Conservation (phyloP, 2,113 vertebrate genomes). For the Platanista minor region DNA sequence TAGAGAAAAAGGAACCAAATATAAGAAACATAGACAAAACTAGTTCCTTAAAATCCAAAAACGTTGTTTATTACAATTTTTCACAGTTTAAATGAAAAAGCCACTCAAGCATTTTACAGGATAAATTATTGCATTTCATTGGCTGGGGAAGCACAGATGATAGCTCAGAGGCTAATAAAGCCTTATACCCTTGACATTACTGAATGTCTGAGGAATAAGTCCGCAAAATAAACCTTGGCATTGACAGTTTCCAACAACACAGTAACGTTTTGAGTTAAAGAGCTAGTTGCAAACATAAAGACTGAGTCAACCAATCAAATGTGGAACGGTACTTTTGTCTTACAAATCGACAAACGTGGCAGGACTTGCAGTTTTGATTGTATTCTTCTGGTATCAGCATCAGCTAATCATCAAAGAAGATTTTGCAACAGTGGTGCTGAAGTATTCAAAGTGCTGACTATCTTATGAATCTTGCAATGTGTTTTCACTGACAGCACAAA, state of each 20-base stretch:
- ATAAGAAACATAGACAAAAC: not conserved
- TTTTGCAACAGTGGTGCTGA: not conserved
- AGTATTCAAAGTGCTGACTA: not conserved
- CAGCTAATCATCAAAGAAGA: not conserved
- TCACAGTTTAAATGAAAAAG: not conserved
- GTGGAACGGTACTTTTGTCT: not conserved
- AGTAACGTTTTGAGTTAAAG: not conserved
- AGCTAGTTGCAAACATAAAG: not conserved
- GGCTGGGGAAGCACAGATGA: no score
- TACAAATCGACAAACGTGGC: fast-evolving
- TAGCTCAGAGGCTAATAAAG: not conserved
- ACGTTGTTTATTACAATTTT: not conserved
- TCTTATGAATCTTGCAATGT: not conserved
- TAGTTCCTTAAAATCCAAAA: not conserved
- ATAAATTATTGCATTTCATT: not conserved
- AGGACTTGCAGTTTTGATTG: not conserved
- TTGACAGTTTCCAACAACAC: not conserved
- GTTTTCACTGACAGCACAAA: not conserved
- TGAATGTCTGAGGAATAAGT: not conserved
- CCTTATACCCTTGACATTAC: fast-evolving
- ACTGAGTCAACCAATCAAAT: not conserved
- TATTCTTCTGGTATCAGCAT: not conserved
- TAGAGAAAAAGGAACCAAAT: not conserved
- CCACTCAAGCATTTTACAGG: not conserved
- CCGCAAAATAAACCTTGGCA: not conserved